phyloP scores from a whole-genome alignment of 2,888 invertebrate genomes.

The Sabatieria punctata region DNA sequence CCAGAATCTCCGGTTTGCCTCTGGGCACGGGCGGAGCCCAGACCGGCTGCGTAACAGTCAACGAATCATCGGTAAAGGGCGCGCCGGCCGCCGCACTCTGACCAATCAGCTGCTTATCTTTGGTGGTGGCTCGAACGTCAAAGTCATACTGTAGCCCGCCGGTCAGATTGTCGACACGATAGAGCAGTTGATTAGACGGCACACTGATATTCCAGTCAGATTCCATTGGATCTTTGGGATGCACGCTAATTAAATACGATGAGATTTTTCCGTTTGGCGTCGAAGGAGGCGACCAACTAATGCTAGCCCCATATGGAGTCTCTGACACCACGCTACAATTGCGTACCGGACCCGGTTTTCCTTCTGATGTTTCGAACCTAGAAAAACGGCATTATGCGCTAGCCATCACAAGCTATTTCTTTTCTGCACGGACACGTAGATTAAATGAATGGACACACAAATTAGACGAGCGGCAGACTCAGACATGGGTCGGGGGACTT shows the following conservation, averaged over 20 bases:
- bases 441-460: too few relatives aligned
- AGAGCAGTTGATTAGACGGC: background rate
- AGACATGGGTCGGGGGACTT: too few relatives aligned
- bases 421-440: too few relatives aligned
- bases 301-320: constrained; percentile 2
- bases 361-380: background rate
- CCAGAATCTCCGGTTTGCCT: constrained; percentile 11
- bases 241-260: constrained; percentile 4
- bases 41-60: background rate
- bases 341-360: constrained; percentile 3
- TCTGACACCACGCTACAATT: background rate
- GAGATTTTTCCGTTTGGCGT: background rate
- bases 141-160: constrained; percentile 6
- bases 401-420: too few relatives aligned
- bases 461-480: too few relatives aligned
- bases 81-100: background rate
- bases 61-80: background rate
- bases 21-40: constrained; percentile 8
- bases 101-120: background rate
- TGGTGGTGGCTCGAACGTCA: constrained; percentile 5
- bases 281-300: constrained; percentile 1
- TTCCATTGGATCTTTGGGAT: background rate
- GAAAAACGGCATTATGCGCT: too few relatives aligned
- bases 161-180: constrained; percentile 4
- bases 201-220: constrained; percentile 5